Conservation (phyloP, 2,888 invertebrate species). For the Ectemnius lituratus region DNA sequence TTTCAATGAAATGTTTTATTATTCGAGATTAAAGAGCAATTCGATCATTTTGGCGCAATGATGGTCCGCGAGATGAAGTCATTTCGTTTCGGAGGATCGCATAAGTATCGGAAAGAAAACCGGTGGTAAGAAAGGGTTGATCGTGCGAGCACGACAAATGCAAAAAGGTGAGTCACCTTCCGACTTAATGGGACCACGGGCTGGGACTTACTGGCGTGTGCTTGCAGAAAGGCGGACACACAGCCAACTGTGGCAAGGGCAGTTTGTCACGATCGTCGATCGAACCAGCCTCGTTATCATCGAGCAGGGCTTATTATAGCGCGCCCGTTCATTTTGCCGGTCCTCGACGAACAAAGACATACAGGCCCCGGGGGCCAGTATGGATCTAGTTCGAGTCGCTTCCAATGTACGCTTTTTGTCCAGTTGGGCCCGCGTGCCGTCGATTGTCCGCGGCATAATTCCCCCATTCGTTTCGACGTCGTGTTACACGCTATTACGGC, state of each 20-base stretch:
- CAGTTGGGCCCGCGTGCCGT: conserved; percentile 11
- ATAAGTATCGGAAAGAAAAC: conserved; percentile 30
- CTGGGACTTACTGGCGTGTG: background rate
- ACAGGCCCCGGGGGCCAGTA: background rate
- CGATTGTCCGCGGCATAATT: conserved; percentile 48
- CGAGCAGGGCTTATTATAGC: conserved; percentile 6
- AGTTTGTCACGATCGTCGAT: conserved; percentile 52
- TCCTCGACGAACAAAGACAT: background rate
- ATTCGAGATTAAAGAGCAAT: too few relatives aligned
- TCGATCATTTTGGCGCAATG: too few relatives aligned
- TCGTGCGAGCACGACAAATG: conserved; percentile 31
- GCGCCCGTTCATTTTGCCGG: background rate
- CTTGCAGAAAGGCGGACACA: conserved; percentile 9
- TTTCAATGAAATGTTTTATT: too few relatives aligned
- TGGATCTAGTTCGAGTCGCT: conserved; percentile 30
- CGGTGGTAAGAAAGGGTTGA: conserved; percentile 23
- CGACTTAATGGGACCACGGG: conserved; percentile 39
- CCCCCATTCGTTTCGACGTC: conserved; percentile 51
- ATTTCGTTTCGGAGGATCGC: conserved; percentile 30
- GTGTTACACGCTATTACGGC: conserved; percentile 36
- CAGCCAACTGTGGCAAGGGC: conserved; percentile 8
- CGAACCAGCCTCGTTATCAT: conserved; percentile 40
- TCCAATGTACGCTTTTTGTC: conserved; percentile 32
- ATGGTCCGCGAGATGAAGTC: conserved; percentile 33
- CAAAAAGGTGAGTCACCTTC: conserved; percentile 29